phyloP scores from a whole-genome alignment of 2,113 vertebrate species.

The Tupaia chinensis region DNA sequence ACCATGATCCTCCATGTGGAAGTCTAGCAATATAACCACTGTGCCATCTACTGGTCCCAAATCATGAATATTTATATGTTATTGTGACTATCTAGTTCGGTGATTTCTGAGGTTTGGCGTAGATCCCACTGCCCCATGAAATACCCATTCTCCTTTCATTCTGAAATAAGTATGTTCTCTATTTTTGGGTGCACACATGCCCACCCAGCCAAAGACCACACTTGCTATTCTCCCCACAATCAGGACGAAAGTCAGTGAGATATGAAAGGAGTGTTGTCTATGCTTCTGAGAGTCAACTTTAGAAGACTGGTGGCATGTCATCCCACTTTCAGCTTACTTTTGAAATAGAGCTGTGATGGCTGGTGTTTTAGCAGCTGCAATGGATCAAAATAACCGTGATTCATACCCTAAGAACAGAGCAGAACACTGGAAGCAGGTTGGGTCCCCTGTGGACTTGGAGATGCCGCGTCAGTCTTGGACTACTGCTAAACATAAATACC shows the following conservation, averaged over 20 bases:
- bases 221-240: background rate
- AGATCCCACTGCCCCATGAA: background rate
- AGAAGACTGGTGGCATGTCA: background rate
- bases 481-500: background rate
- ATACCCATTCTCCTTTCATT: background rate
- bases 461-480: background rate
- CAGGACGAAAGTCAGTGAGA: background rate
- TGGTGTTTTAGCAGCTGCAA: background rate
- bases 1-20: no score
- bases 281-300: background rate
- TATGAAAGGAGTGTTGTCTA: background rate
- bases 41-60: no score
- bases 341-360: background rate
- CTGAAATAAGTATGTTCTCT: background rate
- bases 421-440: background rate
- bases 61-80: background rate
- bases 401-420: background rate
- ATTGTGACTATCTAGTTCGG: background rate
- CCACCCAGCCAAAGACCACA: background rate
- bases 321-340: background rate
- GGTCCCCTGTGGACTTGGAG: rapidly evolving
- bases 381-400: background rate
- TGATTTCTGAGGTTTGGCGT: background rate
- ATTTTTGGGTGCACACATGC: background rate
- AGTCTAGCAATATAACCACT: no score